Evolutionary conservation across 2,797 vertebrate species (phyloP).

Genomic region (Girardinus metallicus): DNA sequence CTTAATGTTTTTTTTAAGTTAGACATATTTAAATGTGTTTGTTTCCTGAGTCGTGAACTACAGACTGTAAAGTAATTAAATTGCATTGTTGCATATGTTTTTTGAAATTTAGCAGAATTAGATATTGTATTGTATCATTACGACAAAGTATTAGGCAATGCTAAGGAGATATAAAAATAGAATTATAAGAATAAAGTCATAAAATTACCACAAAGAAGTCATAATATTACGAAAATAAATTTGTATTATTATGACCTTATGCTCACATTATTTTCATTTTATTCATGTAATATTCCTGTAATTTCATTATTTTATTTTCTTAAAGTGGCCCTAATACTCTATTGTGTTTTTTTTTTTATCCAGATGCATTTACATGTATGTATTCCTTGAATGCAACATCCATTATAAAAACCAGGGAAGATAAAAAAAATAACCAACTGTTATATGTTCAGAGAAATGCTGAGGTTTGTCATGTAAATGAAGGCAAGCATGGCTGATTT

Average conservation of each 20-base stretch:
- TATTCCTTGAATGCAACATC: not conserved
- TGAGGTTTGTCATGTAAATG: not conserved
- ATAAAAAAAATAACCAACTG: not conserved
- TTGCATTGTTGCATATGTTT: not conserved
- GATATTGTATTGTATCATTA: not conserved
- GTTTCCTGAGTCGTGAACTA: not conserved
- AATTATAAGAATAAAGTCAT: no score
- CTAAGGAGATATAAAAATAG: no score
- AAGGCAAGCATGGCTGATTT: not conserved
- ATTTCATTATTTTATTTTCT: no score
- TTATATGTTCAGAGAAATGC: not conserved
- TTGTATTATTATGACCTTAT: no score
- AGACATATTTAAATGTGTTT: not conserved
- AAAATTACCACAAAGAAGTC: no score
- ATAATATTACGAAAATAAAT: no score
- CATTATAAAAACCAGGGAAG: not conserved
- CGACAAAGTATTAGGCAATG: no score
- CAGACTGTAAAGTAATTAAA: not conserved
- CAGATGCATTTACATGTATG: not conserved
- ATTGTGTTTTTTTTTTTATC: not conserved
- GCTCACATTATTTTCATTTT: no score
- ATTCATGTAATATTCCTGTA: no score
- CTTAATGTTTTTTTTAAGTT: not conserved
- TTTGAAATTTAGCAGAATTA: not conserved
- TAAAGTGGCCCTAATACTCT: no score